Base-by-base conservation (phyloP, 1,140 invertebrate genomes). In the Drosophila ironensis region DNA sequence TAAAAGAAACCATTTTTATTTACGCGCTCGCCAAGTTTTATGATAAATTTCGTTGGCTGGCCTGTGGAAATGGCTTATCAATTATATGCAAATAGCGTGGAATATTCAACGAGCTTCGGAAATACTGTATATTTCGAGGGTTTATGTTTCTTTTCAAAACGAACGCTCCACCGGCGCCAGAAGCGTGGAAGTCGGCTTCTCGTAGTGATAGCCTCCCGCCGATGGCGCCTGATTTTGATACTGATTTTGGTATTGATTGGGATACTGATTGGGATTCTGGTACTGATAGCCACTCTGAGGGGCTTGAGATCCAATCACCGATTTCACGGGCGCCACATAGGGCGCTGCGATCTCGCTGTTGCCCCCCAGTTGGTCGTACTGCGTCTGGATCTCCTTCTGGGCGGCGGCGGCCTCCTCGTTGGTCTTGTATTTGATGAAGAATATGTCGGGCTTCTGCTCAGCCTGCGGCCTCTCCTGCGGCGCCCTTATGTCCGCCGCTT, bases 401-500 rank as follows among this genome's bases (percentile, higher is more conserved):
- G 88, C 88, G 1, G 77, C 75, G 0, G 42, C 63, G 6, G 89
- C 90, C 53, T 92, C 91, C 50, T 91, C 93, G 91, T 93, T 93
- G 7, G 93, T 94, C 72, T 93, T 94, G 88, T 94, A 94, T 52
- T 93, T 91, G 68, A 95, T 94, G 87, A 95, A 95, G 91, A 94
- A 95, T 1, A 95, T 93, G 88, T 94, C 94, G 0, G 94, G 93
- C 89, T 94, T 94, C 88, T 91, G 92, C 2, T 93, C 92, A 2
- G 93, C 92, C 25, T 46, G 67, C 61, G 93, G 92, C 19, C 40
- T 59, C 17, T 90, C 90, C 28, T 30, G 42, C 92, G 94, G 8
- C 19, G 66, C 28, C 33, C 50, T 56, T 33, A 89, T 87, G 16
- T 88, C 75, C 14, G 61, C 28, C 8, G 77, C 68, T 66, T 82